Conservation (phyloP, 2,888 invertebrate species). For the Chromoteleia sp. region DNA sequence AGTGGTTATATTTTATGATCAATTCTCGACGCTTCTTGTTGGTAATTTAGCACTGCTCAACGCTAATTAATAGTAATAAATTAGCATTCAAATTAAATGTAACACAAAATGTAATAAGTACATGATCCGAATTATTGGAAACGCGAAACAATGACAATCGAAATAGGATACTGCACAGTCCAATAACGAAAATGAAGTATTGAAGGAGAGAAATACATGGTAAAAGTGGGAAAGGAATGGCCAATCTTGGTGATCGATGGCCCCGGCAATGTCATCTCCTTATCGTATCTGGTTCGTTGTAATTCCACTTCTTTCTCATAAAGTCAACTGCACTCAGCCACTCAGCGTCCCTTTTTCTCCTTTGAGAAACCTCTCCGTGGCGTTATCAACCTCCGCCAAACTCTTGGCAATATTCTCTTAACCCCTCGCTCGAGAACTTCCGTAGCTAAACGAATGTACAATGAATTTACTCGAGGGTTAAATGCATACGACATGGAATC, state of each 20-base stretch:
- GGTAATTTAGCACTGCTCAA: too few species aligned
- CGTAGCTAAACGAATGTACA: conserved; percentile 57
- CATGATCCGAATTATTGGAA: background rate
- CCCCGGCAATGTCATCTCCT: conserved; percentile 39
- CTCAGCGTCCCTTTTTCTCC: conserved; percentile 50
- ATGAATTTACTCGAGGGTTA: conserved; percentile 61
- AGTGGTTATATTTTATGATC: too few species aligned
- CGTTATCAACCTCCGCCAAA: conserved; percentile 55
- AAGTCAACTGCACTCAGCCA: conserved; percentile 62
- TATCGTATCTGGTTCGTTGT: conserved; percentile 58
- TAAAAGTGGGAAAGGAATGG: conserved; percentile 3
- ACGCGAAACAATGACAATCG: background rate
- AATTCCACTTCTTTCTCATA: conserved; percentile 60
- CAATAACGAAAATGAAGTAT: conserved; percentile 31
- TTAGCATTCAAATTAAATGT: too few species aligned
- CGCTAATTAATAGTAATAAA: too few species aligned
- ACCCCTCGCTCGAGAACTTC: conserved; percentile 50
- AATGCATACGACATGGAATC: conserved; percentile 52
- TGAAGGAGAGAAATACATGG: conserved; percentile 13
- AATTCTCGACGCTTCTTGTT: too few species aligned
- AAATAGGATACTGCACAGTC: conserved; percentile 25
- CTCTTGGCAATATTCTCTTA: conserved; percentile 58
- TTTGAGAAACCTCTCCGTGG: conserved; percentile 46
- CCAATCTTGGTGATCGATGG: conserved; percentile 52
- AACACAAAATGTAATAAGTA: background rate